Evolutionary conservation across 2,797 vertebrate genomes (phyloP).

Genomic region (Myotis planiceps): DNA sequence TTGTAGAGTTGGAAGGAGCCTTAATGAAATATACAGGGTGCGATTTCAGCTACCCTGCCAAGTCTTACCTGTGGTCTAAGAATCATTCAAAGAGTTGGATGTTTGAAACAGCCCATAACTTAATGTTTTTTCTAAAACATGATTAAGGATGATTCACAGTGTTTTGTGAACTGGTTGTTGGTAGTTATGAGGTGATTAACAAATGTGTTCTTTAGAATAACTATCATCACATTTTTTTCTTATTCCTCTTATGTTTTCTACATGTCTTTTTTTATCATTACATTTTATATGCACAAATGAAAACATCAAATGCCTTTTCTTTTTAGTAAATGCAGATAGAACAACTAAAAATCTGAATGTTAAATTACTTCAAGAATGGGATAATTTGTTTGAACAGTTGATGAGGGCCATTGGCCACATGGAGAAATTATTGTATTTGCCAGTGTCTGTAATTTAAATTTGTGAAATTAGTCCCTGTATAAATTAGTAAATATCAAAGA

Average conservation of each 20-base stretch:
- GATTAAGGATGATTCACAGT: constrained; percentile 9
- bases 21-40: constrained; percentile 73
- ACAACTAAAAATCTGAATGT: constrained; percentile 12
- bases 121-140: constrained; percentile 21
- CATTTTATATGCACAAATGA: background rate
- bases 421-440: constrained; percentile 35
- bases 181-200: background rate
- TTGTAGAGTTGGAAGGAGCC: background rate
- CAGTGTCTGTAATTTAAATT: constrained; percentile 17
- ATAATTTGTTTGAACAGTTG: background rate
- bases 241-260: too few relatives aligned
- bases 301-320: background rate
- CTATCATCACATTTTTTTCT: background rate
- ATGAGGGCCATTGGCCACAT: background rate
- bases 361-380: background rate
- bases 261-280: background rate
- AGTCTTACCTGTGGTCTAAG: constrained; percentile 46
- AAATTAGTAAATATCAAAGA: constrained; percentile 65
- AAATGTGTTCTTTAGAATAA: constrained; percentile 26
- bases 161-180: constrained; percentile 34
- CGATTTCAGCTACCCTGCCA: constrained; percentile 65
- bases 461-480: constrained; percentile 51
- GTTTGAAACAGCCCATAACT: background rate
- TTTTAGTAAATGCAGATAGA: background rate
- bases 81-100: constrained; percentile 45